Base-by-base conservation (phyloP, 2,797 vertebrate genomes). In the Masticophis lateralis region DNA sequence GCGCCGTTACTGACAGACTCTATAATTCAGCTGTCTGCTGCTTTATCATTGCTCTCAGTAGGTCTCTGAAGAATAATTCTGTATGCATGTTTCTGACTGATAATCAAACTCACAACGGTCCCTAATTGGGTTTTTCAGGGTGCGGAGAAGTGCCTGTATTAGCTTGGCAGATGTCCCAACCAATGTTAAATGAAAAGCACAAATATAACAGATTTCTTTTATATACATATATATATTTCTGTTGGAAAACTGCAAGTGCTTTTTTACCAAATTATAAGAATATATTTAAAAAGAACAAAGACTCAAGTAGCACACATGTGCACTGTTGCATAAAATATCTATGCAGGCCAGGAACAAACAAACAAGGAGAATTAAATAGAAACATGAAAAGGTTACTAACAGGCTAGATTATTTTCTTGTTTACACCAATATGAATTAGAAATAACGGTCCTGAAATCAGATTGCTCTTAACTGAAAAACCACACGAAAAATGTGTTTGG, bases 31-130 rank as follows among this genome's bases (percentile, higher is more conserved):
- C 98, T 96, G 97, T 98, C 97, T 97, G 96, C 97, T 97, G 96
- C 96, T 98, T 98, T 98, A 98, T 98, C 98, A 96, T 96, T 96
- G 97, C 97, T 97, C 96, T 97, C 97, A 94, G 97, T 96, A 96
- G 97, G 96, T 98, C 97, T 97, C 97, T 98, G 98, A 98, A 98
- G 97, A 98, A 98, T 98, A 98, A 98, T 98, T 98, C 96, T 94
- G 95, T 97, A 97, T 97, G 98, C 97, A 94, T 98, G 98, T 98
- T 97, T 97, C 96, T 96, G 96, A 97, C 97, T 97, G 98, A 98
- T 98, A 98, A 98, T 98, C 98, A 98, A 98, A 97, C 96, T 96
- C 97, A 96, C 97, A 97, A 96, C 96, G 96, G 97, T 95, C 97
- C 96, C 96, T 98, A 98, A 97, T 96, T 97, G 95, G 97, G 96